phyloP scores from a whole-genome alignment of 2,797 vertebrate species.

The Periophthalmus magnuspinnatus region DNA sequence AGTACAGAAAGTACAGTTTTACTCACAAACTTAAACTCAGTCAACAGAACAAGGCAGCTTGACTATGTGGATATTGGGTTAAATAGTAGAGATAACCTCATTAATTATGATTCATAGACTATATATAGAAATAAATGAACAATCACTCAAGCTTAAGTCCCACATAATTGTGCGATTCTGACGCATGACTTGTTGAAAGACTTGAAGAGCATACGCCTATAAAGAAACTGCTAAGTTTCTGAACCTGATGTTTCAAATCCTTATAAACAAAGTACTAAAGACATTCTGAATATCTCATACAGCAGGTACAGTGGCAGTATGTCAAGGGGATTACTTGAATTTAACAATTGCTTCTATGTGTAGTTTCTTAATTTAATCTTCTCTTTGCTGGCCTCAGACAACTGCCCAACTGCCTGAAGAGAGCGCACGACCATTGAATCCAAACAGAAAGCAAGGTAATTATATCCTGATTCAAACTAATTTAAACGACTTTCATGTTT shows the following conservation, averaged over 20 bases:
- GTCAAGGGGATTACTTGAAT: no score
- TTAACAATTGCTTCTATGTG: background rate
- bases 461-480: background rate
- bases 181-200: background rate
- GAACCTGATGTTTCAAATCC: background rate
- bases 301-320: no score
- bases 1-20: background rate
- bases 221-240: background rate
- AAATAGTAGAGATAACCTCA: background rate
- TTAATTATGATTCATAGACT: background rate
- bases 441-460: slow-evolving; percentile 45
- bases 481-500: background rate
- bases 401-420: slow-evolving; percentile 32
- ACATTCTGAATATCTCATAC: no score
- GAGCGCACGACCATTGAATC: slow-evolving; percentile 59
- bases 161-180: background rate
- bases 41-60: background rate
- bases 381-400: slow-evolving; percentile 35
- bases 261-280: no score
- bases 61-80: no score
- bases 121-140: background rate
- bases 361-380: background rate
- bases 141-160: background rate
- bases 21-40: background rate
- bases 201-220: slow-evolving; percentile 8